Evolutionary conservation across 2,888 invertebrate genomes (phyloP).

Genomic region (Heliconius hortense): DNA sequence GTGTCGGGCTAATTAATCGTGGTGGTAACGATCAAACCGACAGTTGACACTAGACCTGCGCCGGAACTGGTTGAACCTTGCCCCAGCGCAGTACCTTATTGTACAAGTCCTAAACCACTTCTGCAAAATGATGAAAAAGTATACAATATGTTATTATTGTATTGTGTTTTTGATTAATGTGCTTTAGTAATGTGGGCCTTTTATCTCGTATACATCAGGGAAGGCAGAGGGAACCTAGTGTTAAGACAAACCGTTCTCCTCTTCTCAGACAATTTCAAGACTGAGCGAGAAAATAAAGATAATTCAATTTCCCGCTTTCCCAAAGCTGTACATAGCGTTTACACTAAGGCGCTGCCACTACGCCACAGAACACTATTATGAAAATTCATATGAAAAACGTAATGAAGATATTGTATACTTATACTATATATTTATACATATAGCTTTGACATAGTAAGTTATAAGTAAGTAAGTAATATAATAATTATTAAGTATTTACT

Average conservation of each 20-base stretch:
- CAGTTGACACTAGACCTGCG: not conserved
- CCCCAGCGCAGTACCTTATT: not conserved
- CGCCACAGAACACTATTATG: not conserved
- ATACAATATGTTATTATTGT: not conserved
- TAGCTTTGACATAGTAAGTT: no score
- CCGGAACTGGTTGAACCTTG: not conserved
- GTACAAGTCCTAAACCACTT: not conserved
- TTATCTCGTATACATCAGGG: not conserved
- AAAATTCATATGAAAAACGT: not conserved
- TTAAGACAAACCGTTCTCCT: no score
- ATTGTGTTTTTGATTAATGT: not conserved
- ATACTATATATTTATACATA: no score
- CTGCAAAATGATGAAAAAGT: not conserved
- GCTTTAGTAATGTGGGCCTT: not conserved
- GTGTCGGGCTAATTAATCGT: not conserved
- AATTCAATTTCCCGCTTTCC: not conserved
- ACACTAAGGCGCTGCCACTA: not conserved
- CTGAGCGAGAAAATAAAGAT: not conserved
- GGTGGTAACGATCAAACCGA: not conserved
- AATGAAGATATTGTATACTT: not conserved
- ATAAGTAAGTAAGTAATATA: no score
- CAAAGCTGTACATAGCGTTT: not conserved
- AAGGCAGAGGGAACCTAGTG: not conserved
- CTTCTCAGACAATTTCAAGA: not conserved
- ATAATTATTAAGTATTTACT: not conserved